Base-by-base conservation (phyloP, 2,797 vertebrate species). In the Phoeniculus purpureus region DNA sequence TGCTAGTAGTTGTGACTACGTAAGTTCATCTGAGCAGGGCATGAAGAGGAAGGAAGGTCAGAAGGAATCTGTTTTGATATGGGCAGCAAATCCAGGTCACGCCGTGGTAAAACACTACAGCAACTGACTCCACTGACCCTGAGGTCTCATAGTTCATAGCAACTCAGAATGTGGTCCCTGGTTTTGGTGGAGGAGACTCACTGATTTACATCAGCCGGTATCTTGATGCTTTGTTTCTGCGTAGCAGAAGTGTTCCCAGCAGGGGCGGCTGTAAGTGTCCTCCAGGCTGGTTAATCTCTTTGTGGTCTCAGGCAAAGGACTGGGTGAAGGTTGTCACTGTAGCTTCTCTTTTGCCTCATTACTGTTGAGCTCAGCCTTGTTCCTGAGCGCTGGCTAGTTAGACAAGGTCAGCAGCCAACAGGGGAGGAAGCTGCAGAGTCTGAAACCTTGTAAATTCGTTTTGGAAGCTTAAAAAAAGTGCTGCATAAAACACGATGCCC, bases 381-480 rank as follows among this genome's bases (percentile, higher is more conserved):
- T 80, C 31, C 40, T 12, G 31, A 66, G 43, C 19, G 20, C 34
- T 58, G 58, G 48, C 72, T 77, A 27, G 13, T 64, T 71, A 78
- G 62, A 64, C 15, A 31, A 34, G 50, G 50, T 82, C 81, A 73
- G 66, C 32, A 19, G 40, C 21, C 79, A 56, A 7, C 14, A 52
- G 31, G 48, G 83, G 80, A 90, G 48, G 43, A 43, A 43, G 47
- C 81, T 87, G 81, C 66, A 72, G 74, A 88, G 56, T 52, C 61
- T 18, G 1, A 15, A 45, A 13, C 47, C n/a, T 32, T 50, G 32
- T 32, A 50, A 94, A 86, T 31, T 27, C 8, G 4, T 32, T 89
- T 81, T 70, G 40, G 43, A 84, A 81, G 21, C 34, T 75, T 81
- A 4, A 2, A 56, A 81, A 56, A 84, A 37, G 6, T 14, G 3